phyloP scores from a whole-genome alignment of 2,797 vertebrate genomes.

The Discoglossus pictus region DNA sequence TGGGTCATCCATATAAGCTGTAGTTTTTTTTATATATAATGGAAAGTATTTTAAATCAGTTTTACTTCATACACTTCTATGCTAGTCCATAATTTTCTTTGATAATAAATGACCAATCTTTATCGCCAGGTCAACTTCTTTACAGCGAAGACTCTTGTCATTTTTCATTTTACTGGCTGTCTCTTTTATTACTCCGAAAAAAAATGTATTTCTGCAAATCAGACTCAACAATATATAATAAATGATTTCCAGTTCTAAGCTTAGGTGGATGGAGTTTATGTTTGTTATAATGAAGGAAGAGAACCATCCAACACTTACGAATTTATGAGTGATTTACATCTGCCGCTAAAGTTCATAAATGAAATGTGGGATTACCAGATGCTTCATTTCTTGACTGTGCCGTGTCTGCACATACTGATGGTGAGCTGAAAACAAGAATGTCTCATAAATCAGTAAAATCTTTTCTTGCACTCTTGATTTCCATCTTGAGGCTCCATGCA shows the following conservation, averaged over 20 bases:
- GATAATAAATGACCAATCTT: too few relatives aligned
- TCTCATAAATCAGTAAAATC: constrained; percentile 72
- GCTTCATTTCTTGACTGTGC: constrained; percentile 67
- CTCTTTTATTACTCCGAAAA: constrained; percentile 35
- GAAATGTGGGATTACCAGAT: constrained; percentile 71
- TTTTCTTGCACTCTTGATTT: constrained; percentile 68
- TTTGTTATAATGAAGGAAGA: constrained; percentile 66
- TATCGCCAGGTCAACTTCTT: constrained; percentile 36
- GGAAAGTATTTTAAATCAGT: too few relatives aligned
- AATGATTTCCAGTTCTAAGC: constrained; percentile 60
- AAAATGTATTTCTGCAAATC: constrained; percentile 67
- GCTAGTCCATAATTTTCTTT: too few relatives aligned
- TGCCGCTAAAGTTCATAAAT: constrained; percentile 75
- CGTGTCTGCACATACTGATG: constrained; percentile 72
- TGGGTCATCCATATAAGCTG: too few relatives aligned
- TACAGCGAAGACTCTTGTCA: too few relatives aligned
- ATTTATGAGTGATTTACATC: constrained; percentile 78
- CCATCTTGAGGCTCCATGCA: constrained; percentile 64
- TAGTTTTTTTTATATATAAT: too few relatives aligned
- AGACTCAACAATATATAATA: constrained; percentile 62
- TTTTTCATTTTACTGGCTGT: constrained; percentile 2
- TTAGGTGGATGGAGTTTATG: constrained; percentile 62
- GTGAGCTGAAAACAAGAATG: constrained; percentile 66
- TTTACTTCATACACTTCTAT: too few relatives aligned
- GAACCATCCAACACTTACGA: constrained; percentile 65